Base-by-base conservation (phyloP, 2,797 vertebrate genomes). In the Pampus argenteus region DNA sequence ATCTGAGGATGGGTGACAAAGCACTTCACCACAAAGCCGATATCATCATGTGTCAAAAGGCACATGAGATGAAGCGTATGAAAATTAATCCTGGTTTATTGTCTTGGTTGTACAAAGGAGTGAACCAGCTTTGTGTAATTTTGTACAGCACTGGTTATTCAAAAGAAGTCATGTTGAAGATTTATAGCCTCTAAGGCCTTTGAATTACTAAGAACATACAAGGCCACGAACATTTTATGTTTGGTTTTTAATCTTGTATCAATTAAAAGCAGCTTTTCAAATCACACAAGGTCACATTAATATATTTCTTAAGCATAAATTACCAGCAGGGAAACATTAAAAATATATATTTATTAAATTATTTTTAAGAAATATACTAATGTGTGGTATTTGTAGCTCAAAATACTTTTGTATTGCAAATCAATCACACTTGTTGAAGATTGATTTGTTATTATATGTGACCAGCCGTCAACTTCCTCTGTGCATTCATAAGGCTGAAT, bases 51-150 rank as follows among this genome's bases (percentile, higher is more conserved):
- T 60, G 57, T 78, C 71, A 80, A 22, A 9, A 34, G 11, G 44
- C 25, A 29, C 29, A 3, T 0, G 6, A 31, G 34, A 64, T 65
- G 63, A 71, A 66, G 23, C 0, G 3, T 3, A 44, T 67, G 36
- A 61, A 82, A 83, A 45, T 17, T 23, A 49, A 69, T 38, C 54
- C 66, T 40, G 52, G 10, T 44, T 61, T 26, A 44, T 51, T 42
- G 55, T 59, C n/a, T 38, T 40, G 22, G n/a, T 59, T 47, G 20
- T 54, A 23, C 11, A 25, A 25, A 3, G 3, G 28, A 57, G 66
- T 81, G 81, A 86, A 50, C 84, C 69, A 64, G 55, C 49, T 59
- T 29, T 23, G 13, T 66, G 22, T 62, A 34, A 79, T 42, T 62
- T 44, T 48, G 49, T 3, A 42, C 36, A 22, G 7, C 14, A 49